A percentile compares a stretch with the other conserved stretches of the same genome.
These are phyloP conservation scores for Steinernema feltiae DNA, from an alignment of 1,140 invertebrate species.

Conservation along the genomic window DNA sequence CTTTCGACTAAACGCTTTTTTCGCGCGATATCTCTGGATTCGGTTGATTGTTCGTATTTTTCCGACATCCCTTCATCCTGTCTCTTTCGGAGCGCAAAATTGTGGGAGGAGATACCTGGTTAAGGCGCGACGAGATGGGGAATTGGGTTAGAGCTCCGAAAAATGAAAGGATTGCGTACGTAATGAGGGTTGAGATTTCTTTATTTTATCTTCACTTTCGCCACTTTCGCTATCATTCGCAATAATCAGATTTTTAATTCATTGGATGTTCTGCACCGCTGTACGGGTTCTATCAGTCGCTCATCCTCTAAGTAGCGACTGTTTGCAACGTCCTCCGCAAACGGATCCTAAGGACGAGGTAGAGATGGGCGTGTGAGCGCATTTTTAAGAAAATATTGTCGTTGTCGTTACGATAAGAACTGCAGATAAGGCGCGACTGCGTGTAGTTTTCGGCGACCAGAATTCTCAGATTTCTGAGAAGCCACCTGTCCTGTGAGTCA, in stretches of 20 bases:
- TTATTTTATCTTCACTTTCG: constrained; percentile 8
- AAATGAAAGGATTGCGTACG: constrained; percentile 5
- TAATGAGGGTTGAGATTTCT: constrained; percentile 9
- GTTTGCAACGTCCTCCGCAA: background rate
- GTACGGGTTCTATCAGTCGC: background rate
- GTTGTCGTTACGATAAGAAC: background rate
- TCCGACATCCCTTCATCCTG: background rate
- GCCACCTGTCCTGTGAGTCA: background rate
- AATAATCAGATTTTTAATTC: constrained; percentile 14
- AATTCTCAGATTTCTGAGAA: background rate
- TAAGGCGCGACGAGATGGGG: background rate
- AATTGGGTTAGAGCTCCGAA: constrained; percentile 7
- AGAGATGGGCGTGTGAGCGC: background rate
- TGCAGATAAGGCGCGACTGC: background rate
- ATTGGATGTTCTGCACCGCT: background rate
- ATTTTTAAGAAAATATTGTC: background rate
- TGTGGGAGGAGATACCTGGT: constrained; percentile 11
- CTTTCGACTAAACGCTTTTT: too few species aligned
- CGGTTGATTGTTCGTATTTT: background rate
- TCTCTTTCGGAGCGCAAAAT: background rate
- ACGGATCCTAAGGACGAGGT: background rate
- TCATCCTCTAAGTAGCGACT: background rate
- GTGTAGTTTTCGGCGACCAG: background rate
- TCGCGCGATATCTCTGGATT: too few species aligned
- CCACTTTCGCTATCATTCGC: background rate